Evolutionary conservation across 2,113 vertebrate genomes (phyloP).

Genomic region (Phycodurus eques): DNA sequence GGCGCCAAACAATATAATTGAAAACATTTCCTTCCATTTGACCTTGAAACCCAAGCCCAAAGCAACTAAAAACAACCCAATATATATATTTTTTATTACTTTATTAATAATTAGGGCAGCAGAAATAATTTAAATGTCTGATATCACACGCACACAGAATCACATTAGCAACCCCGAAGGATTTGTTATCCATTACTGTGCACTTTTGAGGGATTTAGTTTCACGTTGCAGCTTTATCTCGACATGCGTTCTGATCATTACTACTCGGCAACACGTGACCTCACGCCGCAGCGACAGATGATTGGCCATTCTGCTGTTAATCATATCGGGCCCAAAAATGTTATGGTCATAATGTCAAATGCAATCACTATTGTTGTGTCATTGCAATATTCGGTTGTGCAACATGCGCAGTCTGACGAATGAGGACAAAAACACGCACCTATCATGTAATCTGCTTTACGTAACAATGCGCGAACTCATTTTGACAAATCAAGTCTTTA

Average conservation of each 20-base stretch:
- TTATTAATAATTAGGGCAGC: neutral
- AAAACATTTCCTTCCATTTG: neutral
- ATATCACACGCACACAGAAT: conserved; percentile 16
- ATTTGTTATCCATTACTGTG: conserved; percentile 29
- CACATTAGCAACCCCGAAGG: conserved; percentile 42
- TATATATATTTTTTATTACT: neutral
- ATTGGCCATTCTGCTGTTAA: conserved; percentile 3
- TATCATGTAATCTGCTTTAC: conserved; percentile 50
- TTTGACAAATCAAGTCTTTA: too few species aligned
- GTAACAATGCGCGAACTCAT: conserved; percentile 29
- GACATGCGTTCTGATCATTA: conserved; percentile 44
- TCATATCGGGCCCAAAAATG: neutral
- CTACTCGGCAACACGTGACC: conserved; percentile 29
- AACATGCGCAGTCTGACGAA: neutral
- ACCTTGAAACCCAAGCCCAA: neutral
- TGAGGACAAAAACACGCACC: neutral
- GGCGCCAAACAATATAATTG: conserved; percentile 8
- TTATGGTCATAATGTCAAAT: neutral
- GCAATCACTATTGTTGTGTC: neutral
- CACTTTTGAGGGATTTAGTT: conserved; percentile 37
- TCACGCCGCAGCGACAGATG: conserved; percentile 19
- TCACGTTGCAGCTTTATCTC: conserved; percentile 25
- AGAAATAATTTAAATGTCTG: conserved; percentile 13
- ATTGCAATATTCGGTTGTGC: neutral
- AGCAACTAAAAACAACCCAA: neutral